A percentile compares a stretch with the other conserved stretches of the same genome.
Evolutionary conservation across 2,888 invertebrate species (phyloP).

Genomic region (Cosmia pyralina): DNA sequence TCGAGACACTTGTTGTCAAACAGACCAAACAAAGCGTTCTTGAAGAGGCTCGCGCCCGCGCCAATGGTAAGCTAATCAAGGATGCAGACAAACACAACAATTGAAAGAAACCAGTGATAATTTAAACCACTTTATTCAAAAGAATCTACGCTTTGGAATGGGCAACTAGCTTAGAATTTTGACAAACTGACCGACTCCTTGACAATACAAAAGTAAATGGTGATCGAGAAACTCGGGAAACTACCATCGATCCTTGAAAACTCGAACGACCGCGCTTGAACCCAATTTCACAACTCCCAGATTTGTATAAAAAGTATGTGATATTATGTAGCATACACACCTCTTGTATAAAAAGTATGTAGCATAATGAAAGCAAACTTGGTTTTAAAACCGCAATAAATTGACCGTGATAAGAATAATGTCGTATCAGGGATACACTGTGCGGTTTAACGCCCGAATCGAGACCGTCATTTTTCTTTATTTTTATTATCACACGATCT

Average conservation of each 20-base stretch:
- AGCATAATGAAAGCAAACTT: slow-evolving; percentile 18
- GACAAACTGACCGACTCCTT: background rate
- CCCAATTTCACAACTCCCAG: slow-evolving; percentile 17
- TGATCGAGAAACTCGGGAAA: background rate
- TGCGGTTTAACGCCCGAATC: background rate
- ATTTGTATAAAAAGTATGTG: slow-evolving; percentile 14
- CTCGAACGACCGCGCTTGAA: slow-evolving; percentile 27
- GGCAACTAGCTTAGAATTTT: background rate
- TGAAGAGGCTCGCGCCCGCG: slow-evolving; percentile 96
- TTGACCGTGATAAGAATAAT: slow-evolving; percentile 21
- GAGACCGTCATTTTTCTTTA: background rate
- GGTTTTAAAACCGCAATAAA: slow-evolving; percentile 35
- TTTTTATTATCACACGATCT: slow-evolving; percentile 19
- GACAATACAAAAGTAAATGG: background rate
- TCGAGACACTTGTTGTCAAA: slow-evolving; percentile 98
- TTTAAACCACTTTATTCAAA: background rate
- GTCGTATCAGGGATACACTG: background rate
- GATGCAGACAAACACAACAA: background rate
- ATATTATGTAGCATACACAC: slow-evolving; percentile 3
- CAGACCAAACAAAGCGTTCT: slow-evolving; percentile 98
- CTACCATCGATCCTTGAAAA: slow-evolving; percentile 11
- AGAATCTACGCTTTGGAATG: background rate
- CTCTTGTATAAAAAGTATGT: slow-evolving; percentile 12
- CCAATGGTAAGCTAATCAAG: slow-evolving; percentile 93
- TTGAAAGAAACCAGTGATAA: background rate